phyloP scores from a whole-genome alignment of 2,888 invertebrate species.

The Drosophila mettleri region DNA sequence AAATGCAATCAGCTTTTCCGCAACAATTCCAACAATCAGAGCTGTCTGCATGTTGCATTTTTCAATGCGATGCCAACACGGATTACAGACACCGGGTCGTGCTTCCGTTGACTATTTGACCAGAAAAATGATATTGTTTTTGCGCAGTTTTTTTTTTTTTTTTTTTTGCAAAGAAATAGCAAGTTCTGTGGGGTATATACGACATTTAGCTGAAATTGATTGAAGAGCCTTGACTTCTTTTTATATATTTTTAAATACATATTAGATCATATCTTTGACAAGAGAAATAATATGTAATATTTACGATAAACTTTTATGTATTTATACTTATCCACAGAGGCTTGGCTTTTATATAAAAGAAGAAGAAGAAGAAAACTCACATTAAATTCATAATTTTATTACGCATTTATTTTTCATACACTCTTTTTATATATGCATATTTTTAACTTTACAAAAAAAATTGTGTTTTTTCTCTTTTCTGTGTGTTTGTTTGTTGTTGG shows the following conservation, averaged over 20 bases:
- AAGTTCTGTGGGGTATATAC: too few relatives aligned
- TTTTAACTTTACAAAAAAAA: slow-evolving; percentile 77
- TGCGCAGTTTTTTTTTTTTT: not conserved
- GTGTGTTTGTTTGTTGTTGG: not conserved
- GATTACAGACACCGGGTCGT: slow-evolving; percentile 8
- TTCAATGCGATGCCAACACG: slow-evolving; percentile 1
- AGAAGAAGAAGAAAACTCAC: not conserved
- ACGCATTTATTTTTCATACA: slow-evolving; percentile 59
- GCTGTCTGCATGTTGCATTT: slow-evolving; percentile 1
- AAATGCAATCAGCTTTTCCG: slow-evolving; percentile 31
- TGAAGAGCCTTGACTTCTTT: too few relatives aligned
- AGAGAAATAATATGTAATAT: too few relatives aligned
- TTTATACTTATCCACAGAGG: too few relatives aligned
- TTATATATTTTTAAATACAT: too few relatives aligned
- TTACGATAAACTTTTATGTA: too few relatives aligned
- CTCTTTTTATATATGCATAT: slow-evolving; percentile 63
- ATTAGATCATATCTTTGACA: too few relatives aligned
- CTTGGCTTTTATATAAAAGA: too few relatives aligned
- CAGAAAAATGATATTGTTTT: slow-evolving; percentile 10
- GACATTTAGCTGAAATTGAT: too few relatives aligned
- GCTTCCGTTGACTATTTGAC: slow-evolving; percentile 9
- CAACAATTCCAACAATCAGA: not conserved
- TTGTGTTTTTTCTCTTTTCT: slow-evolving; percentile 16
- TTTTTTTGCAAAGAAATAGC: not conserved
- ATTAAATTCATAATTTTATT: slow-evolving; percentile 52